Conservation (phyloP, 1,140 invertebrate genomes). For the Trachelipus rathkii region DNA sequence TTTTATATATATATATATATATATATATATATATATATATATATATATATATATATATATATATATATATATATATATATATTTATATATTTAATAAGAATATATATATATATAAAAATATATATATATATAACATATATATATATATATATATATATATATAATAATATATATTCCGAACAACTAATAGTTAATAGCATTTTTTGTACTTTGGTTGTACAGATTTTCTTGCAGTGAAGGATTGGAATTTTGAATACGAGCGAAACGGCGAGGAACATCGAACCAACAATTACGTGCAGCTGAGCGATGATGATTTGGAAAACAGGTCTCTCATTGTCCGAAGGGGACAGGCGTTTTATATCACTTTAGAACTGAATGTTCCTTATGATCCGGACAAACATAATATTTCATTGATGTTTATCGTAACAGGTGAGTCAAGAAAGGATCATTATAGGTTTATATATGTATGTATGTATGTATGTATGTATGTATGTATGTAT, state of each 20-base stretch:
- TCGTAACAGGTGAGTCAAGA: not conserved
- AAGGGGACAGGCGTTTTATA: not conserved
- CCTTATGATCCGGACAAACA: not conserved
- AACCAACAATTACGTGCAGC: not conserved
- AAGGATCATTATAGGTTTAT: not conserved
- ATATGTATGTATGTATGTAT: not conserved
- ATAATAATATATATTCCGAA: too few species aligned
- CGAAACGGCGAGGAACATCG: not conserved
- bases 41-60: too few species aligned
- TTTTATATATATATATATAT: too few species aligned
- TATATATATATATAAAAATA: too few species aligned
- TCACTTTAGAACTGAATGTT: not conserved
- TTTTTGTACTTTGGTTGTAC: not conserved
- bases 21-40: too few species aligned
- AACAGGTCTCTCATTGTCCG: not conserved
- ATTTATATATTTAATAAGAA: too few species aligned
- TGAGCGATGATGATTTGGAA: not conserved
- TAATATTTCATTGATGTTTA: constrained; percentile 2
- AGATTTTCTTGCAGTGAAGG: not conserved
- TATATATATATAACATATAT: too few species aligned
- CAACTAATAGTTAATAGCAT: too few species aligned
- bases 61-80: too few species aligned
- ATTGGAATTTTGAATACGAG: not conserved
- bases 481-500: not conserved
- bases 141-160: too few species aligned